Evolutionary conservation across 2,797 vertebrate species (phyloP).

Genomic region (Hoplostethus mediterraneus): DNA sequence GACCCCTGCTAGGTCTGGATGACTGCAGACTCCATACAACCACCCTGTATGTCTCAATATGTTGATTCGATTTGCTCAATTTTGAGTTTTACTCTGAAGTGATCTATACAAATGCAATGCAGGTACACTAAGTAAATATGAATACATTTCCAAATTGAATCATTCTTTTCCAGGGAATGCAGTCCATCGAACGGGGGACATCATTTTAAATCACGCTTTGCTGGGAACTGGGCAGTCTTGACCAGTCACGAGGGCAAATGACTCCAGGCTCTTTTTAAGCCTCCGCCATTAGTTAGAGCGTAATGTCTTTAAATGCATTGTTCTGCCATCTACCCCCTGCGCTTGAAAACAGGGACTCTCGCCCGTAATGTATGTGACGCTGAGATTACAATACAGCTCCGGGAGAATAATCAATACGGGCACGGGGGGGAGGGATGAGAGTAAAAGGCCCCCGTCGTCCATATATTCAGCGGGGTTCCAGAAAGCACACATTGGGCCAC

Average conservation of each 20-base stretch:
- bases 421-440: slow-evolving; percentile 29
- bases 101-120: slow-evolving; percentile 96
- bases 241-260: slow-evolving; percentile 86
- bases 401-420: slow-evolving; percentile 69
- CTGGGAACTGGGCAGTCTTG: slow-evolving; percentile 80
- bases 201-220: slow-evolving; percentile 88
- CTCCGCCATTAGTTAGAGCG: slow-evolving; percentile 75
- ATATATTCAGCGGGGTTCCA: slow-evolving; percentile 12
- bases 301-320: slow-evolving; percentile 85
- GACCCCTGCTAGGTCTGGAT: slow-evolving; percentile 79
- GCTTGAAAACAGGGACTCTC: slow-evolving; percentile 46
- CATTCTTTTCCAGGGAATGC: slow-evolving; percentile 85
- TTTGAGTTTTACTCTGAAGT: slow-evolving; percentile 73
- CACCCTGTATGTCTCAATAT: slow-evolving; percentile 81
- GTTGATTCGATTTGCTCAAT: slow-evolving; percentile 88
- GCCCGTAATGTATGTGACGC: slow-evolving; percentile 75
- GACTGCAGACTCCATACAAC: slow-evolving; percentile 80
- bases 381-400: slow-evolving; percentile 52
- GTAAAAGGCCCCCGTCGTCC: not conserved
- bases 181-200: slow-evolving; percentile 84
- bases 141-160: slow-evolving; percentile 93
- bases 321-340: slow-evolving; percentile 76
- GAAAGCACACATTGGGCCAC: not conserved
- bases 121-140: slow-evolving; percentile 93
- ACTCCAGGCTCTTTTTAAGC: slow-evolving; percentile 80